These are phyloP conservation scores for Anguilla anguilla DNA, from an alignment of 2,797 vertebrate species.

Conservation along the genomic window DNA sequence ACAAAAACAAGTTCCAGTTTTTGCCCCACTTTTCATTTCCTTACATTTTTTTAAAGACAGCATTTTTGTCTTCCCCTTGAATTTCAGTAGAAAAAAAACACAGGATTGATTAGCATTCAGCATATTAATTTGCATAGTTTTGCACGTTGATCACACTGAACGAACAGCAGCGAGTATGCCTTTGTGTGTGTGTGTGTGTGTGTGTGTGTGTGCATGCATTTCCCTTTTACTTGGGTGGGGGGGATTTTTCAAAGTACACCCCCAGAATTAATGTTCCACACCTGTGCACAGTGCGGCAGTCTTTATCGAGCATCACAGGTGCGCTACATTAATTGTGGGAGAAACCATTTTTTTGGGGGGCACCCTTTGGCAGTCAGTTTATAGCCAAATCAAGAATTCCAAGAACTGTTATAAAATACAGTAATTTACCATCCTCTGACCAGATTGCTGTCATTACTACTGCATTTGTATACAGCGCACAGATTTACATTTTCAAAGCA, in stretches of 20 bases:
- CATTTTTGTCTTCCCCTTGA: constrained; percentile 55
- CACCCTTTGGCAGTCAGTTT: constrained; percentile 70
- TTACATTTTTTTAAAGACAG: constrained; percentile 32
- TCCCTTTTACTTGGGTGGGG: constrained; percentile 30
- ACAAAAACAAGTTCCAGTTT: constrained; percentile 31
- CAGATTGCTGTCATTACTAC: constrained; percentile 54
- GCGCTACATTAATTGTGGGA: constrained; percentile 81
- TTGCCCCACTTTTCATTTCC: constrained; percentile 39
- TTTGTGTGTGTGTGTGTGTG: constrained; percentile 44
- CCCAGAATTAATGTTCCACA: constrained; percentile 86
- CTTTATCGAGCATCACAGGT: constrained; percentile 85
- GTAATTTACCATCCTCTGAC: constrained; percentile 62
- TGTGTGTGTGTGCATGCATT: constrained; percentile 52
- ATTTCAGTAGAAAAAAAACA: constrained; percentile 64
- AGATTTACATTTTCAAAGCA: constrained; percentile 66
- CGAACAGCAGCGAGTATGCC: constrained; percentile 45
- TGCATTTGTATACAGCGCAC: constrained; percentile 69
- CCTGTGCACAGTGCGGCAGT: constrained; percentile 80
- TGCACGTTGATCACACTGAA: constrained; percentile 63
- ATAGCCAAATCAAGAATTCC: constrained; percentile 71
- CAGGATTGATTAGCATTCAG: constrained; percentile 71
- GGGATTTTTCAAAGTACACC: constrained; percentile 79
- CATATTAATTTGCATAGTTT: constrained; percentile 76
- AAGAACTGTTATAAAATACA: constrained; percentile 52
- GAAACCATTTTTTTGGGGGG: constrained; percentile 75